Conservation (phyloP, 2,113 vertebrate species). For the Microtus ochrogaster region DNA sequence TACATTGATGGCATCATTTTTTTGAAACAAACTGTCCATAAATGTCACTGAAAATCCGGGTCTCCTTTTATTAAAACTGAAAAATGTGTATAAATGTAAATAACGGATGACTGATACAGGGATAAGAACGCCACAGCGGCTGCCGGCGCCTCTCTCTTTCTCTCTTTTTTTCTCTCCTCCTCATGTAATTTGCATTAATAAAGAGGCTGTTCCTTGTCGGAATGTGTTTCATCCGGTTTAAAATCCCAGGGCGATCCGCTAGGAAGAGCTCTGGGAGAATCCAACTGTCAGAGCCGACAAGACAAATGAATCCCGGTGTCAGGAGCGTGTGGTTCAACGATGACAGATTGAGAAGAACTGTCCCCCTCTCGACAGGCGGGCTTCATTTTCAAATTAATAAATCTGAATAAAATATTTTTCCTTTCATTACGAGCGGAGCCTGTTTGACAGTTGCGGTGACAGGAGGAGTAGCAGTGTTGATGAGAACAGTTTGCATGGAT, state of each 20-base stretch:
- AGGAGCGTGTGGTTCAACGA: constrained; percentile 94
- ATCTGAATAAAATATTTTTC: constrained; percentile 99
- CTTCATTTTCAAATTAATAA: constrained; percentile 99
- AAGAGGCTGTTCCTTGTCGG: constrained; percentile 99
- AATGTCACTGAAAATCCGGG: constrained; percentile 88
- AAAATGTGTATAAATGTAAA: constrained; percentile 91
- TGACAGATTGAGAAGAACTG: constrained; percentile 99
- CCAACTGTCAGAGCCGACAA: constrained; percentile 99
- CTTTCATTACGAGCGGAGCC: constrained; percentile 99
- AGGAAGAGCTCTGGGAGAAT: constrained; percentile 97
- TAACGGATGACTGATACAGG: constrained; percentile 92
- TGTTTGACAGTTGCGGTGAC: constrained; percentile 97
- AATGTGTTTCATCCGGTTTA: constrained; percentile 98
- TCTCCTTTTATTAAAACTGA: constrained; percentile 94
- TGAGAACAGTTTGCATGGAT: constrained; percentile 98
- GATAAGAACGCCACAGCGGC: constrained; percentile 92
- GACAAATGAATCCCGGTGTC: constrained; percentile 99
- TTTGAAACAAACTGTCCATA: constrained; percentile 87
- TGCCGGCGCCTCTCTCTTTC: constrained; percentile 88
- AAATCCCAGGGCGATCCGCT: constrained; percentile 98
- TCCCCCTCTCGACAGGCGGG: constrained; percentile 99
- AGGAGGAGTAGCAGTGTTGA: constrained; percentile 93
- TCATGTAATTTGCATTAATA: constrained; percentile 99
- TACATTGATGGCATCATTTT: constrained; percentile 80
- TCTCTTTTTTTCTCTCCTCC: constrained; percentile 89